Evolutionary conservation across 2,113 vertebrate genomes (phyloP).

Genomic region (Mustelus asterias): DNA sequence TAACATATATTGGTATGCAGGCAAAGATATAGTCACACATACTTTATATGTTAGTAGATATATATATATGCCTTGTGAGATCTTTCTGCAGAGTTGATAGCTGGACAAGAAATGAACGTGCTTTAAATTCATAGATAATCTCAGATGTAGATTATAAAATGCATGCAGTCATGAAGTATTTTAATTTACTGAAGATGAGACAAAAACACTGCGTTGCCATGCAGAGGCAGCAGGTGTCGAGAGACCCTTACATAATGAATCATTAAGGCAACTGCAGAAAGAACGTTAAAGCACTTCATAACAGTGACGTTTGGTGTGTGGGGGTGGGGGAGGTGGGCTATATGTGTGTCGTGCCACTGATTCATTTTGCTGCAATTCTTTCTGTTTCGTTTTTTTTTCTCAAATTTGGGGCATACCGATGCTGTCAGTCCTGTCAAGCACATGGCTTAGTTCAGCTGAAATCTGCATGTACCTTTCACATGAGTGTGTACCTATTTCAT

Average conservation of each 20-base stretch:
- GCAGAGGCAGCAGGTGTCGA: conserved; percentile 34
- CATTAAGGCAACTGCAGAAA: conserved; percentile 39
- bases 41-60: not conserved
- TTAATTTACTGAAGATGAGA: conserved; percentile 32
- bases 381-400: conserved; percentile 9
- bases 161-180: conserved; percentile 1
- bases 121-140: not conserved
- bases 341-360: conserved; percentile 34
- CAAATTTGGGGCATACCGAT: conserved; percentile 27
- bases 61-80: not conserved
- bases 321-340: conserved; percentile 31
- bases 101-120: not conserved
- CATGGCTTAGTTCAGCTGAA: conserved; percentile 28
- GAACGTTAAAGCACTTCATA: conserved; percentile 36
- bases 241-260: conserved; percentile 39
- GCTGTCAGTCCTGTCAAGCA: conserved; percentile 34
- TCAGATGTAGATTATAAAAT: not conserved
- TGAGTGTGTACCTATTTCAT: conserved; percentile 1
- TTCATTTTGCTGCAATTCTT: conserved; percentile 32
- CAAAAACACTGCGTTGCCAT: conserved; percentile 33
- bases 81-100: not conserved
- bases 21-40: conserved; percentile 8
- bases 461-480: conserved; percentile 12
- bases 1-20: not conserved
- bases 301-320: conserved; percentile 29